These are phyloP conservation scores for Phoeniculus purpureus DNA, from an alignment of 2,797 vertebrate species.

Conservation along the genomic window DNA sequence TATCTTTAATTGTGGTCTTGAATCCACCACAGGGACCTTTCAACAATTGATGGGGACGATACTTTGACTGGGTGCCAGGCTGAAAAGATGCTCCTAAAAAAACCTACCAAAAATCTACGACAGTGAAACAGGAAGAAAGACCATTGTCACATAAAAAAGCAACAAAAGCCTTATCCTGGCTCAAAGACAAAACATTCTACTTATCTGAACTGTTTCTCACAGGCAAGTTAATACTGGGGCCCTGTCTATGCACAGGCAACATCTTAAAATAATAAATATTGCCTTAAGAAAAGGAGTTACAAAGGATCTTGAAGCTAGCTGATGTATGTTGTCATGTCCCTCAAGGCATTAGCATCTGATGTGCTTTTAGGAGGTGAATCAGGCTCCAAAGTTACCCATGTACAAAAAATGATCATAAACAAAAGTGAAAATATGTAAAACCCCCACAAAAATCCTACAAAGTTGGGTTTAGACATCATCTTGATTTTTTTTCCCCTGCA, in stretches of 20 bases:
- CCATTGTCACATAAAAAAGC: background rate
- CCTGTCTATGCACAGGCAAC: background rate
- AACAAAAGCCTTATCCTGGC: background rate
- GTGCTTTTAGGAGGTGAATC: conserved; percentile 7
- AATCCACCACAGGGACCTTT: background rate
- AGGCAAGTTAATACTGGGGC: background rate
- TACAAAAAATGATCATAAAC: conserved; percentile 10
- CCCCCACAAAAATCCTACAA: background rate
- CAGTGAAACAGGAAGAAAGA: background rate
- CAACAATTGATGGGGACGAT: background rate
- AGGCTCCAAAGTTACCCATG: conserved; percentile 12
- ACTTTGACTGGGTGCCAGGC: background rate
- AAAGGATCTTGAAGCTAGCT: conserved; percentile 6
- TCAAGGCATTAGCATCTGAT: conserved; percentile 50
- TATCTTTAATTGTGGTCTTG: no score
- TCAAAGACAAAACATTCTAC: background rate
- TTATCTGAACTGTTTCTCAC: background rate
- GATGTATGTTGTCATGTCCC: conserved; percentile 32
- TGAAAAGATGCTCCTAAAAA: conserved; percentile 14
- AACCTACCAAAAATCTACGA: background rate
- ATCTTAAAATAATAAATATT: conserved; percentile 49
- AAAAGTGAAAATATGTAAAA: background rate
- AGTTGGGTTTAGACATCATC: background rate
- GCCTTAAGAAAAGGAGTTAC: conserved; percentile 26
- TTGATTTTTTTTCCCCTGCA: background rate